Evolutionary conservation across 53 echinoderm and acorn worm species (phyloP).

Genomic region (Holothuria leucospilota): DNA sequence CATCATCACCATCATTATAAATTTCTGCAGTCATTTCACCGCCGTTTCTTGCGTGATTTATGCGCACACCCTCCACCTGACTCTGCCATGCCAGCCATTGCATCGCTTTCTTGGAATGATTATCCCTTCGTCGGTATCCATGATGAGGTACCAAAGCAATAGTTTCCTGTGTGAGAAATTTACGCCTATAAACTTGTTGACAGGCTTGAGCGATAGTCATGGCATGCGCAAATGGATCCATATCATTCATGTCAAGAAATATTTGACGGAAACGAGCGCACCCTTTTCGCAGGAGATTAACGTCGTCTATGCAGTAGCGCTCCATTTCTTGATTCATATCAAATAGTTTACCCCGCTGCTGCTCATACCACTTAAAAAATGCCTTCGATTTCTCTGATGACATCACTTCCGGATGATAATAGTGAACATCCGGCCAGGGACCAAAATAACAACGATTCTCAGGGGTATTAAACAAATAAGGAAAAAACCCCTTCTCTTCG

Average conservation of each 20-base stretch:
- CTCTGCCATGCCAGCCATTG: slow-evolving; percentile 34
- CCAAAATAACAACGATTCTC: neutral
- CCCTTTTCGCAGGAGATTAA: neutral
- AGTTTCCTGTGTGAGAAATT: slow-evolving; percentile 50
- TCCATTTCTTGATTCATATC: neutral
- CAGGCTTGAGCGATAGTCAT: slow-evolving; percentile 67
- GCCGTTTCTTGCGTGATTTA: slow-evolving; percentile 57
- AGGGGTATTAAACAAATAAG: slow-evolving; percentile 39
- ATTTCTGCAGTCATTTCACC: slow-evolving; percentile 10
- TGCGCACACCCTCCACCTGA: slow-evolving; percentile 14
- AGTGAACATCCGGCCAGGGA: slow-evolving; percentile 11
- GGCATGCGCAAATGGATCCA: neutral
- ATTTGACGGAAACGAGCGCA: neutral
- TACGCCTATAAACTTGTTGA: slow-evolving; percentile 62
- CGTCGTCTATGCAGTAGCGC: neutral
- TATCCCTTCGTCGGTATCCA: slow-evolving; percentile 13
- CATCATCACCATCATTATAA: neutral
- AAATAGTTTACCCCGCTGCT: neutral
- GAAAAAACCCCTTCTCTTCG: slow-evolving; percentile 34
- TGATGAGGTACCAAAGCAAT: slow-evolving; percentile 21
- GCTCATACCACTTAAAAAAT: neutral
- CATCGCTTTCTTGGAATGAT: slow-evolving; percentile 48
- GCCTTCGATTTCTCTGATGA: neutral
- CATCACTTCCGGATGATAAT: slow-evolving; percentile 34
- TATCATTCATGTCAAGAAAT: neutral